These are phyloP conservation scores for Chaitophorus viminalis DNA, from an alignment of 2,888 invertebrate genomes.

Conservation along the genomic window DNA sequence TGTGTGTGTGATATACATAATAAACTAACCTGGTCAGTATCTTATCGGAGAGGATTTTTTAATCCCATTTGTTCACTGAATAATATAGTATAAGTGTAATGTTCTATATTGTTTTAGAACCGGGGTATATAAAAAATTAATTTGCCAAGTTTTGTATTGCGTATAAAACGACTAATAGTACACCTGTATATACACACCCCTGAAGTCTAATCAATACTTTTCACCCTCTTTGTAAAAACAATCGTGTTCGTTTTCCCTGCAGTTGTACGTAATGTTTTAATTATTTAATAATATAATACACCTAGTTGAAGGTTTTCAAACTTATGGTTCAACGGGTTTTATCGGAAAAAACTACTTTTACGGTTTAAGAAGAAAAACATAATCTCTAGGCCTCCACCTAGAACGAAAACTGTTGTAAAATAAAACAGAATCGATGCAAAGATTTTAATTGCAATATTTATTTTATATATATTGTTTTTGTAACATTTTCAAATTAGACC, in stretches of 20 bases:
- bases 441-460: too few species aligned
- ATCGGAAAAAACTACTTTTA: neutral
- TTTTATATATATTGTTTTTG: too few species aligned
- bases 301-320: neutral
- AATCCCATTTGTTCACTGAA: too few species aligned
- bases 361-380: neutral
- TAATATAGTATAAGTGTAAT: too few species aligned
- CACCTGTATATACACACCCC: neutral
- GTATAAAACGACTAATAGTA: neutral
- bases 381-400: neutral
- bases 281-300: neutral
- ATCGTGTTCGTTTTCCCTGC: constrained; percentile 10
- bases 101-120: too few species aligned
- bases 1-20: too few species aligned
- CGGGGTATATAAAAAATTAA: neutral
- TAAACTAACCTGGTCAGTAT: too few species aligned
- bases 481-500: too few species aligned
- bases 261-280: neutral
- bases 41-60: too few species aligned
- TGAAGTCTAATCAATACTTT: constrained; percentile 40
- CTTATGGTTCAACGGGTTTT: neutral
- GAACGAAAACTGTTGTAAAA: neutral
- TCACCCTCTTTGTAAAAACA: constrained; percentile 19
- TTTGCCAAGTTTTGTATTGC: neutral
- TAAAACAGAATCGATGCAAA: neutral